Base-by-base conservation (phyloP, 2,113 vertebrate genomes). In the Cygnus buccinator region DNA sequence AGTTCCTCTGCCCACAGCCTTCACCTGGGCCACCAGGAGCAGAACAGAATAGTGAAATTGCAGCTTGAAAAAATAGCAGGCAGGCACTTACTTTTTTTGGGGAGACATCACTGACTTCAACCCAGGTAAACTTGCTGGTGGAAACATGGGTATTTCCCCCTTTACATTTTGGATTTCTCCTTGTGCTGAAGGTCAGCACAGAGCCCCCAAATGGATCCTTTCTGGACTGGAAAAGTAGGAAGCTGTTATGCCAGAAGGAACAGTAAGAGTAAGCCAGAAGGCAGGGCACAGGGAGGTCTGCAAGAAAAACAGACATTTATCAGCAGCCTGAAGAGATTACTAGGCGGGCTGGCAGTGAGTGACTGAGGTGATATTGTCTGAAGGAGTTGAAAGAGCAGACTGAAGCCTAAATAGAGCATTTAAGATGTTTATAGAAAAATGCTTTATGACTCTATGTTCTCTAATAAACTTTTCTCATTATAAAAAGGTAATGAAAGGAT, bases 401-500 rank as follows among this genome's bases (percentile, higher is more conserved):
- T 90, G 41, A 80, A 84, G 39, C 48, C 65, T 71, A 96, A 87
- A 78, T 21, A 75, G n/a, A 86, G 68, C 68, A 86, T 65, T 94
- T 88, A 90, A 90, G 57, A 65, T 23, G 26, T 78, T 95, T 94
- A 88, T 78, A 78, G 43, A 52, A 88, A 86, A 93, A 80, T 9
- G 17, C 29, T 93, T 93, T 94, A 90, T 21, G 37, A 75, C 37
- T 2, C 57, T 65, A 28, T 52, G 52, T 39, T 75, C 79, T 72
- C 82, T 46, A 96, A 86, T 92, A 95, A 96, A 92, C 55, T 90
- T 93, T 90, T 88, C 88, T 95, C 84, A 73, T 94, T 89, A 78
- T 65, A 78, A 95, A 85, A 93, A 93, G 46, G 50, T 72, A 96
- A 71, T 88, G n/a, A 95, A 94, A 94, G 75, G 35, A 96, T 86